These are phyloP conservation scores for Zophobas morio DNA, from an alignment of 1,140 invertebrate species.

Conservation along the genomic window DNA sequence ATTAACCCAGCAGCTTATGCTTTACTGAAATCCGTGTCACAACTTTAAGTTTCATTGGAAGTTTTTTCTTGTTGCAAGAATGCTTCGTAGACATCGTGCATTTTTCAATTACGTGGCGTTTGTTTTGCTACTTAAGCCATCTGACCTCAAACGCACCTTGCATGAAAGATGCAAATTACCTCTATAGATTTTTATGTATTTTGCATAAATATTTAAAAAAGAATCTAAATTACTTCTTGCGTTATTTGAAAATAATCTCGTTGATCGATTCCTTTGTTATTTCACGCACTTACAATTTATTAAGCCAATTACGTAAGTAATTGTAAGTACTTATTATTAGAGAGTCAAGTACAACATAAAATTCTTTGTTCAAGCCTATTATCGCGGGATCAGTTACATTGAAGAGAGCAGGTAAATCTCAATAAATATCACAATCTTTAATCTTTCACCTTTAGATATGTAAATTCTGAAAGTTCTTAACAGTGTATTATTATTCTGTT, in stretches of 20 bases:
- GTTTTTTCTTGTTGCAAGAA: no score
- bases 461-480: neutral
- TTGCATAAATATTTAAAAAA: conserved; percentile 51
- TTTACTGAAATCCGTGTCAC: no score
- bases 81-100: neutral
- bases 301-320: neutral
- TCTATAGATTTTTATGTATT: conserved; percentile 50
- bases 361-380: neutral
- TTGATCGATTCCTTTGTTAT: conserved; percentile 40
- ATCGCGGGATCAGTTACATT: neutral
- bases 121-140: conserved; percentile 25
- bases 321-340: neutral
- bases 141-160: conserved; percentile 49
- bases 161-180: conserved; percentile 53
- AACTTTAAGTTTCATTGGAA: no score
- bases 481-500: no score
- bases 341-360: neutral
- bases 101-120: conserved; percentile 37
- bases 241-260: conserved; percentile 45
- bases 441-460: neutral
- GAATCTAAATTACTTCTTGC: conserved; percentile 46
- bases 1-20: no score
- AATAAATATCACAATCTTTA: neutral
- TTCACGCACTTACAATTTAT: conserved; percentile 41
- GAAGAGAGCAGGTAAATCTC: neutral